These are phyloP conservation scores for Zaprionus bogoriensis DNA, from an alignment of 2,888 invertebrate species.

Conservation along the genomic window DNA sequence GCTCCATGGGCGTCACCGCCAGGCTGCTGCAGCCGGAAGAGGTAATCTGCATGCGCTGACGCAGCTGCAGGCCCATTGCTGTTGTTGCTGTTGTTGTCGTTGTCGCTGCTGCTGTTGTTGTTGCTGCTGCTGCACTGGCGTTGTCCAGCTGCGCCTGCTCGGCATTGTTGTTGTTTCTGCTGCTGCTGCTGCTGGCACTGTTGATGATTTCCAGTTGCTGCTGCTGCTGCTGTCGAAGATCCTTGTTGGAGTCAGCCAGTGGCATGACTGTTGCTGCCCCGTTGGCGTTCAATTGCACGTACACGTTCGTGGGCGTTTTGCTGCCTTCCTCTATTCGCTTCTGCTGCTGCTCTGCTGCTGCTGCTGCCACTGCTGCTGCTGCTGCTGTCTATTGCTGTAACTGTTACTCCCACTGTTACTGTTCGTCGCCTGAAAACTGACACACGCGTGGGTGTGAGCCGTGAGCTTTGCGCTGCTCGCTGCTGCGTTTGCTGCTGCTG, in stretches of 20 bases:
- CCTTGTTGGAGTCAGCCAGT: conserved; percentile 82
- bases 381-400: conserved; percentile 5
- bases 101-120: conserved; percentile 12
- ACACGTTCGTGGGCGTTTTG: conserved; percentile 51
- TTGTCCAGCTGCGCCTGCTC: conserved; percentile 50
- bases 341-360: conserved; percentile 31
- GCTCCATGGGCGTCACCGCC: conserved; percentile 81
- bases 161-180: conserved; percentile 43
- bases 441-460: conserved; percentile 23
- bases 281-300: conserved; percentile 43
- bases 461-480: conserved; percentile 30
- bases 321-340: conserved; percentile 13
- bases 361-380: conserved; percentile 28
- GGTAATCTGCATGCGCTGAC: conserved; percentile 79
- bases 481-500: conserved; percentile 20
- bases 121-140: conserved; percentile 22
- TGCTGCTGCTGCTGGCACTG: conserved; percentile 41
- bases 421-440: conserved; percentile 22
- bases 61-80: conserved; percentile 63
- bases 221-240: conserved; percentile 65
- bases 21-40: conserved; percentile 80
- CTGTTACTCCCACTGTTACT: conserved; percentile 13
- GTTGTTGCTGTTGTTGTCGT: conserved; percentile 20
- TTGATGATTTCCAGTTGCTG: conserved; percentile 60
- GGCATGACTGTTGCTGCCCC: conserved; percentile 73